A percentile compares a stretch with the other conserved stretches of the same genome.
These are phyloP conservation scores for Nesidiocoris tenuis DNA, from an alignment of 2,888 invertebrate species.

Conservation along the genomic window DNA sequence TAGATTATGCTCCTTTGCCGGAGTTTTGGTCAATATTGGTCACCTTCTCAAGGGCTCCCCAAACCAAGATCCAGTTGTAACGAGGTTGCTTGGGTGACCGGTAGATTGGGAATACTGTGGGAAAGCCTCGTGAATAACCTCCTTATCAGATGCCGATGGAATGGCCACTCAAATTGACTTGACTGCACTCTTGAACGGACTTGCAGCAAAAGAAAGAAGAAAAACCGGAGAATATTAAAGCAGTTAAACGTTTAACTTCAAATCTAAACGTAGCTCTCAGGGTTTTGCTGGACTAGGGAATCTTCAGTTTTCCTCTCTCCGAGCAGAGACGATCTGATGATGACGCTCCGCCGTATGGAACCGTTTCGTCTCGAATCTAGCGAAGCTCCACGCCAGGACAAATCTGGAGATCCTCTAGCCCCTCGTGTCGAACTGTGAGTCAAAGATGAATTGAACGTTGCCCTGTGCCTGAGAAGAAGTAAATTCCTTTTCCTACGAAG, in stretches of 20 bases:
- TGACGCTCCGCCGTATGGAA: constrained; percentile 59
- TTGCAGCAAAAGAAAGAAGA: not conserved
- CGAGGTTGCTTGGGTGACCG: too few relatives aligned
- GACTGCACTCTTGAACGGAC: too few relatives aligned
- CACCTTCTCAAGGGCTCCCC: too few relatives aligned
- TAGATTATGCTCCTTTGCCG: too few relatives aligned
- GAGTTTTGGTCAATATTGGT: too few relatives aligned
- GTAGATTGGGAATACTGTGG: too few relatives aligned
- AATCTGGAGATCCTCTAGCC: constrained; percentile 48
- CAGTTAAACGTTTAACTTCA: not conserved
- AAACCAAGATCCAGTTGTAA: too few relatives aligned
- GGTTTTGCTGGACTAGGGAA: constrained; percentile 3
- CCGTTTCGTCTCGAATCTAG: constrained; percentile 52
- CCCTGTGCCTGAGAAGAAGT: constrained; percentile 47
- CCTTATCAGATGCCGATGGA: too few relatives aligned
- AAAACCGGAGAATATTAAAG: not conserved
- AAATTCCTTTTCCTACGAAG: constrained; percentile 45
- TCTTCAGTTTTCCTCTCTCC: constrained; percentile 17
- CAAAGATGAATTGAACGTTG: constrained; percentile 50
- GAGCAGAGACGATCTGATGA: constrained; percentile 53
- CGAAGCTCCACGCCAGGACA: constrained; percentile 50
- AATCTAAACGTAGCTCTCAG: constrained; percentile 25
- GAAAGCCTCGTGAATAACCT: too few relatives aligned
- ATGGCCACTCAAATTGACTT: too few relatives aligned
- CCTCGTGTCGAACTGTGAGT: constrained; percentile 48